Evolutionary conservation across 2,797 vertebrate species (phyloP).

Genomic region (Karalla daura): DNA sequence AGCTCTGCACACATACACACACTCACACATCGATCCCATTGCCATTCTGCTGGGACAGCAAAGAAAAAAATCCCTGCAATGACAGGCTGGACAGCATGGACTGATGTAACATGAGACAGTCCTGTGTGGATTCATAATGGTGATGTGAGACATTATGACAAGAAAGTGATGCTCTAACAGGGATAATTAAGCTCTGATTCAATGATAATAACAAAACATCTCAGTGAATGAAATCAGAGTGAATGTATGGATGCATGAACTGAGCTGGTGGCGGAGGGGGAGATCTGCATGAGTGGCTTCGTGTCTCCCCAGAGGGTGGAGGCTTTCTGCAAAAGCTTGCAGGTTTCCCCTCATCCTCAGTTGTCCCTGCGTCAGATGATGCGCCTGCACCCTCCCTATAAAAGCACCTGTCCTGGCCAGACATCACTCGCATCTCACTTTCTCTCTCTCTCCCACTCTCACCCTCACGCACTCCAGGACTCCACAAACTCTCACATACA

Average conservation of each 20-base stretch:
- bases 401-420: slow-evolving; percentile 73
- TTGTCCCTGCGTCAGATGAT: slow-evolving; percentile 83
- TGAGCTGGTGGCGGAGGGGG: slow-evolving; percentile 24
- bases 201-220: no score
- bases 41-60: slow-evolving; percentile 72
- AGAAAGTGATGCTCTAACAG: no score
- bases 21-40: slow-evolving; percentile 64
- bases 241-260: slow-evolving; percentile 19
- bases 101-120: slow-evolving; percentile 36
- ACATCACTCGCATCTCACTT: slow-evolving; percentile 79
- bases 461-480: slow-evolving; percentile 54
- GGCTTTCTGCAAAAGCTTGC: slow-evolving; percentile 78
- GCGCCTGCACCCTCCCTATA: slow-evolving; percentile 76
- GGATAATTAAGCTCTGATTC: no score
- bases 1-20: no score
- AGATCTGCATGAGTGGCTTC: slow-evolving; percentile 69
- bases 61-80: slow-evolving; percentile 63
- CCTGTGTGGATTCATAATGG: slow-evolving; percentile 2
- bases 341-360: slow-evolving; percentile 76
- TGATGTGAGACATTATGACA: not conserved
- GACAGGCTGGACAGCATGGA: slow-evolving; percentile 49
- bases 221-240: not conserved
- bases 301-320: slow-evolving; percentile 68
- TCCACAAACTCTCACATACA: slow-evolving; percentile 63
- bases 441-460: slow-evolving; percentile 56